A percentile compares a stretch with the other conserved stretches of the same genome.
phyloP scores from a whole-genome alignment of 1,140 invertebrate genomes.

The Pararge aegeria region DNA sequence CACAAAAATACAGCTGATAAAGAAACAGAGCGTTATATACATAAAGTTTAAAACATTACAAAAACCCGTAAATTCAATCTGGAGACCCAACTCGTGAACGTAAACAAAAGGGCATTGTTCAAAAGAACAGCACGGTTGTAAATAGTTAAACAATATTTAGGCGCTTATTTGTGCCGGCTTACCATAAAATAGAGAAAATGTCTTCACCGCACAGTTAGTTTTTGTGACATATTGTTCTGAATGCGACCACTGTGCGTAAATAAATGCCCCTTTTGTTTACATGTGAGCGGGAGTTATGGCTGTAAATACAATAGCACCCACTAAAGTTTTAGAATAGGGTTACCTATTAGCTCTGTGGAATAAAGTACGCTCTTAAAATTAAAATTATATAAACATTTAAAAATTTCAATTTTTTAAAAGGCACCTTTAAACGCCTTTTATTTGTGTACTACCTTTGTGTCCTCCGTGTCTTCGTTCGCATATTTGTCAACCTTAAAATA shows the following conservation, averaged over 20 bases:
- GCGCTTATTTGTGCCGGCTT: slow-evolving; percentile 36
- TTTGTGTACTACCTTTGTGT: too few species aligned
- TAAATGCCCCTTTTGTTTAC: slow-evolving; percentile 8
- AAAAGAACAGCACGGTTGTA: slow-evolving; percentile 22
- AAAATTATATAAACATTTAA: too few species aligned
- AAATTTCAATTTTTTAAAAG: too few species aligned
- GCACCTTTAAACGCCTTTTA: too few species aligned
- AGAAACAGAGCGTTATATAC: too few species aligned
- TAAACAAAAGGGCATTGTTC: slow-evolving; percentile 22
- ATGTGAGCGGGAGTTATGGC: slow-evolving; percentile 3
- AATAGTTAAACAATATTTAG: slow-evolving; percentile 36
- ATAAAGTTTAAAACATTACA: slow-evolving; percentile 1
- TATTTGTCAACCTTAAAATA: too few species aligned
- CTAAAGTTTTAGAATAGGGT: neutral
- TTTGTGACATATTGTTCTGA: slow-evolving; percentile 58
- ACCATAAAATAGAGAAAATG: slow-evolving; percentile 39
- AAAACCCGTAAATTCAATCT: slow-evolving; percentile 6
- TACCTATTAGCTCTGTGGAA: neutral
- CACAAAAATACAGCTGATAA: too few species aligned
- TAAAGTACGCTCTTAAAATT: too few species aligned
- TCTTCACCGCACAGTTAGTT: slow-evolving; percentile 49
- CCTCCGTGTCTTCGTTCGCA: too few species aligned
- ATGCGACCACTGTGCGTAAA: slow-evolving; percentile 43
- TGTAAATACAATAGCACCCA: neutral
- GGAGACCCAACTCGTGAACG: neutral